These are phyloP conservation scores for Cephus rjabovi DNA, from an alignment of 2,888 invertebrate genomes.

Conservation along the genomic window DNA sequence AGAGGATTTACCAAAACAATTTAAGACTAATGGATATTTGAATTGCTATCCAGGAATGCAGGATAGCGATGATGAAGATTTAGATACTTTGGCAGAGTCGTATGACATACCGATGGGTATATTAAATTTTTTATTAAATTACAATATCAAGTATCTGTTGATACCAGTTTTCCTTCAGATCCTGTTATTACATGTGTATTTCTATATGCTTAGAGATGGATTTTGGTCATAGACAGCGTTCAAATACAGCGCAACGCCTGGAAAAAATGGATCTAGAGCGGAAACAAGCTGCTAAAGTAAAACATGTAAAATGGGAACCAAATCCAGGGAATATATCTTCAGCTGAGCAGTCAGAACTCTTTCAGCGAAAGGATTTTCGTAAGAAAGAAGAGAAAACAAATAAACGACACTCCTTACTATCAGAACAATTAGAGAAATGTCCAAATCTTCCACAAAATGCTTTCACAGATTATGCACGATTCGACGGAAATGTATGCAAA, in stretches of 20 bases:
- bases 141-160: slow-evolving; percentile 72
- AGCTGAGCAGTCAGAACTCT: slow-evolving; percentile 73
- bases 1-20: slow-evolving; percentile 80
- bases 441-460: slow-evolving; percentile 85
- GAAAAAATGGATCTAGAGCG: slow-evolving; percentile 91
- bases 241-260: slow-evolving; percentile 88
- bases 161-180: slow-evolving; percentile 32
- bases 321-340: slow-evolving; percentile 69
- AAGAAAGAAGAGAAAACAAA: slow-evolving; percentile 41
- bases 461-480: slow-evolving; percentile 90
- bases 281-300: slow-evolving; percentile 82
- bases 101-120: slow-evolving; percentile 81
- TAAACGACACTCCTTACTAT: slow-evolving; percentile 74
- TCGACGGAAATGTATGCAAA: slow-evolving; percentile 79
- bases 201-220: slow-evolving; percentile 61
- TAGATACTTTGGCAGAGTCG: slow-evolving; percentile 75
- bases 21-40: slow-evolving; percentile 71
- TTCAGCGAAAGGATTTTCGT: slow-evolving; percentile 68
- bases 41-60: slow-evolving; percentile 83
- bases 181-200: not conserved
- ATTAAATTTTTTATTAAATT: slow-evolving; percentile 43
- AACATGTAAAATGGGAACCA: slow-evolving; percentile 79
- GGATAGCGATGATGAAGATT: slow-evolving; percentile 83
- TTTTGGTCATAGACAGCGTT: slow-evolving; percentile 75
- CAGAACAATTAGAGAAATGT: slow-evolving; percentile 81